These are phyloP conservation scores for Trissoscelio sp. DNA, from an alignment of 2,888 invertebrate genomes.

Conservation along the genomic window DNA sequence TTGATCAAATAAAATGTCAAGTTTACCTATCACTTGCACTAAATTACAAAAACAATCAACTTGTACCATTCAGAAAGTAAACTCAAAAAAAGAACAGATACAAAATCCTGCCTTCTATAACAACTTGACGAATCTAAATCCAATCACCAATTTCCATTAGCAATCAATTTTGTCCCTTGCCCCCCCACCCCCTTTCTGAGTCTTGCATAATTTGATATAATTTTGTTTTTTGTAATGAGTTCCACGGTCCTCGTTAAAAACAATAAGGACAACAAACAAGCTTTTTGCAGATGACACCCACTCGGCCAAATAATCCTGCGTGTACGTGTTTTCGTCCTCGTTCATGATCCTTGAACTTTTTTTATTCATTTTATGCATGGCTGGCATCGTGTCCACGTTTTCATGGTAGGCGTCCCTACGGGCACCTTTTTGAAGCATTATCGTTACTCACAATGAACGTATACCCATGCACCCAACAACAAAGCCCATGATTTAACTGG, in stretches of 20 bases:
- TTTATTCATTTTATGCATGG: constrained; percentile 73
- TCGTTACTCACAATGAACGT: constrained; percentile 56
- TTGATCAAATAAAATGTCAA: constrained; percentile 14
- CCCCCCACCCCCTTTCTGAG: too few species aligned
- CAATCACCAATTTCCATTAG: constrained; percentile 20
- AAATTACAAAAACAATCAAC: too few species aligned
- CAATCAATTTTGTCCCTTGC: constrained; percentile 18
- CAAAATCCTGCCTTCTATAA: constrained; percentile 22
- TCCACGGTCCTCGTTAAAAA: constrained; percentile 42
- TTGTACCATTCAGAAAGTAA: too few species aligned
- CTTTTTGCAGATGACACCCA: constrained; percentile 63
- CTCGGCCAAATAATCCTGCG: constrained; percentile 52
- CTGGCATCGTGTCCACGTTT: constrained; percentile 75
- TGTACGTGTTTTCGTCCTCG: constrained; percentile 63
- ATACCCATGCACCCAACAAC: constrained; percentile 62
- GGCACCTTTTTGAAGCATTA: constrained; percentile 60
- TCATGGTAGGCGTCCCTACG: constrained; percentile 62
- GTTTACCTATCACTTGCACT: not conserved
- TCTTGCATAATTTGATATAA: constrained; percentile 56
- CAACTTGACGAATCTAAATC: constrained; percentile 16
- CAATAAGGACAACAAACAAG: constrained; percentile 60
- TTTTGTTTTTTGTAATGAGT: constrained; percentile 50
- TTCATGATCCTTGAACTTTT: constrained; percentile 55
- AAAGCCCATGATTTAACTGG: constrained; percentile 68
- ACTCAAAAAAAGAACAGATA: not conserved